Evolutionary conservation across 2,113 vertebrate genomes (phyloP), one percentile per base, ranked within the genome.

Genomic region (Chaetodon trifascialis): DNA sequence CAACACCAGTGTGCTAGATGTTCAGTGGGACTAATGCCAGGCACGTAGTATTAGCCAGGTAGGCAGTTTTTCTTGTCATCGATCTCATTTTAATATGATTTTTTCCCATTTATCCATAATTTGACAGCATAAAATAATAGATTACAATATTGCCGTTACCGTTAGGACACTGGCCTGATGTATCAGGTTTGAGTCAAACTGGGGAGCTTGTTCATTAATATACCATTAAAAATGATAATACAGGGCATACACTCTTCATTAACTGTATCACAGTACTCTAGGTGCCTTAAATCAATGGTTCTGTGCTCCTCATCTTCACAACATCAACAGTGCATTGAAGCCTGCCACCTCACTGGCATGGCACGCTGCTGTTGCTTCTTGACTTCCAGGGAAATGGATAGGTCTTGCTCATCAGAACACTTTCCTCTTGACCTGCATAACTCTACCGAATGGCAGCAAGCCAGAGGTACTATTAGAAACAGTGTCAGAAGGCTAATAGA

Each of bases 301-400:
- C 54, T 58, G 19, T 63, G 36, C 36, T 67, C 44, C 34, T 80
- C 25, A 5, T 60, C 68, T n/a, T 62, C 16, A 74, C 54, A 82
- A 84, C 46, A 66, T 86, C 75, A 81, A 76, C 58, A 63, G 69
- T 73, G 21, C 23, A 21, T 19, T 19, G 47, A 52, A 40, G 58
- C 7, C 0, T 15, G 36, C 38, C 23, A 51, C 30, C 30, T 17
- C 76, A 69, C 55, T 78, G 11, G 55, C 49, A 73, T 30, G 49
- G 34, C 51, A 44, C 14, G 21, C 73, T 80, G 70, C 36, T 64
- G 40, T 60, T 67, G 79, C 87, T 74, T 87, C 84, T 86, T 86
- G 47, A 79, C 76, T 89, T 88, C 89, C 85, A 80, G 69, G 54
- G 59, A 82, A 88, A 65, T 17, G 25, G 81, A 86, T 77, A 80